Conservation (phyloP, 2,113 vertebrate genomes). For the Plecturocebus donacophilus region DNA sequence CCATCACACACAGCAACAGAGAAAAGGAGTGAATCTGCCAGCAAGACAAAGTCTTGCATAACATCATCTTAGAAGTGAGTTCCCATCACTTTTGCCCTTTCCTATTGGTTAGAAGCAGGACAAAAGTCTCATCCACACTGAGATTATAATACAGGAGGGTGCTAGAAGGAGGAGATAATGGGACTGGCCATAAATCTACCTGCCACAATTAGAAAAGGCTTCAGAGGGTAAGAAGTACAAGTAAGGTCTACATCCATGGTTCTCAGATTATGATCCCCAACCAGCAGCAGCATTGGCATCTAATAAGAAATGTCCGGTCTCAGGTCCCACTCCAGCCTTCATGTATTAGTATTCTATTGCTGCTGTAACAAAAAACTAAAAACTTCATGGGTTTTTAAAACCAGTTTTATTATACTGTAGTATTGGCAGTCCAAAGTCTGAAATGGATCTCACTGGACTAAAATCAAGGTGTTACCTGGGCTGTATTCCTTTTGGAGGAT, state of each 20-base stretch:
- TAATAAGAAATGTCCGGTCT: not conserved
- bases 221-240: not conserved
- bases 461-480: not conserved
- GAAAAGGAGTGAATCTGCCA: not conserved
- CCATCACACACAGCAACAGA: not conserved
- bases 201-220: not conserved
- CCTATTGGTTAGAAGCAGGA: not conserved
- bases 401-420: not conserved
- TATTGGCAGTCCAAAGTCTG: not conserved
- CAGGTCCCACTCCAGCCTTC: not conserved
- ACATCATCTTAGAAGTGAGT: not conserved
- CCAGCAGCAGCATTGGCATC: not conserved
- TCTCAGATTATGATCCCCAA: not conserved
- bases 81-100: not conserved
- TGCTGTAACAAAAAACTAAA: not conserved
- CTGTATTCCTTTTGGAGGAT: not conserved
- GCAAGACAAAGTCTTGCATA: not conserved
- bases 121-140: not conserved
- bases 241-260: not conserved
- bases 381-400: not conserved
- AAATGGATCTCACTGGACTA: not conserved
- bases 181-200: too few relatives aligned
- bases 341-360: not conserved
- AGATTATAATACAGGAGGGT: not conserved
- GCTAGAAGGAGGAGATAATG: not conserved